These are phyloP conservation scores for Hirtodrosophila cameraria DNA, from an alignment of 2,888 invertebrate genomes.

Conservation along the genomic window DNA sequence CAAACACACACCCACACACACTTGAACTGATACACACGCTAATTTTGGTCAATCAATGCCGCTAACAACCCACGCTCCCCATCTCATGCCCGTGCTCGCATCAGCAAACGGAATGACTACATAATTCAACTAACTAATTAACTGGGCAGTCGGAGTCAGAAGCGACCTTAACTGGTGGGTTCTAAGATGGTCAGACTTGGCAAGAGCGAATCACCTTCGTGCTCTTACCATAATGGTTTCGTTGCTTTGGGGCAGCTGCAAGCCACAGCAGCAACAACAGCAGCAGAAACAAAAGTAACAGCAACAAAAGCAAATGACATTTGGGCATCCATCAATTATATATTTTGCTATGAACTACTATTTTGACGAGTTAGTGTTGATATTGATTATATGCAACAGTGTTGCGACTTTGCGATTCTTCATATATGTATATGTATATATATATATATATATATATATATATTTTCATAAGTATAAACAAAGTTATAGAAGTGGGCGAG, in stretches of 20 bases:
- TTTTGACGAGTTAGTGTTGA: constrained; percentile 35
- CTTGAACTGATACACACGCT: constrained; percentile 25
- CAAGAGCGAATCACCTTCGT: constrained; percentile 54
- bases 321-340: constrained; percentile 42
- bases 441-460: constrained; percentile 11
- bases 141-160: constrained; percentile 51
- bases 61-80: constrained; percentile 58
- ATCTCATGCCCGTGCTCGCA: constrained; percentile 4
- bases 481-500: constrained; percentile 61
- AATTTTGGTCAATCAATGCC: constrained; percentile 76
- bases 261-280: constrained; percentile 13
- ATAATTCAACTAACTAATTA: constrained; percentile 60
- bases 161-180: constrained; percentile 21
- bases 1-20: constrained; percentile 3
- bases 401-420: constrained; percentile 11
- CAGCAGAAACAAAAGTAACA: constrained; percentile 3
- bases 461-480: constrained; percentile 19
- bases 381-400: constrained; percentile 35
- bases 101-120: constrained; percentile 31
- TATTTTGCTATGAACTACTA: constrained; percentile 25
- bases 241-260: constrained; percentile 21
- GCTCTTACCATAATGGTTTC: constrained; percentile 32
- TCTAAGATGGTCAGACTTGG: constrained; percentile 48
- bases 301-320: constrained; percentile 15
- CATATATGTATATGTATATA: constrained; percentile 8